Percentiles rank a stretch among this genome's conserved stretches.
phyloP scores from a whole-genome alignment of 2,113 vertebrate genomes.

The Oceanodroma tethys region DNA sequence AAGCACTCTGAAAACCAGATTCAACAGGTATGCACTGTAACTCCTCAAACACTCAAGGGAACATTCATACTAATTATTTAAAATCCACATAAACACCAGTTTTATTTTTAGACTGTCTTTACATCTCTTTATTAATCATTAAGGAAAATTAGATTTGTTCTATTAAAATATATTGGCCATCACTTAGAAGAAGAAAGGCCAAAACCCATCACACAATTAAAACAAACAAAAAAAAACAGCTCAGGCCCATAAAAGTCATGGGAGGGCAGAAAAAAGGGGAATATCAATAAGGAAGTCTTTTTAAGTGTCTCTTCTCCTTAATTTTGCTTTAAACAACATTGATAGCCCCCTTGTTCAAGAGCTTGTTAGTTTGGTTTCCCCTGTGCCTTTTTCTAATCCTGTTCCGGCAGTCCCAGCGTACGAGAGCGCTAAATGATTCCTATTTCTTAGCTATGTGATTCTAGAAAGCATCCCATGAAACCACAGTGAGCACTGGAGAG shows the following conservation, averaged over 20 bases:
- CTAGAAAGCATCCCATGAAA: not conserved
- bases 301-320: not conserved
- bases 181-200: not conserved
- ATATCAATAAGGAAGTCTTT: not conserved
- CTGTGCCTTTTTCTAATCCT: not conserved
- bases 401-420: not conserved
- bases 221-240: not conserved
- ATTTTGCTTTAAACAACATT: not conserved
- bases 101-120: not conserved
- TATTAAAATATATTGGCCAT: not conserved
- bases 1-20: not conserved
- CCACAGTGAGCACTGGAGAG: not conserved
- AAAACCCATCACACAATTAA: not conserved
- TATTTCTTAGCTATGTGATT: not conserved
- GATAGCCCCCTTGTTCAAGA: not conserved
- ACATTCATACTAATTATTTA: not conserved
- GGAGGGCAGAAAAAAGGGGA: not conserved
- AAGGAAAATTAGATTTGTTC: not conserved
- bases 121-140: not conserved
- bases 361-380: not conserved
- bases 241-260: not conserved
- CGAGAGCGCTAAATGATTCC: rapidly evolving
- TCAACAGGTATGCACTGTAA: not conserved
- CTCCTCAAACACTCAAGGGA: not conserved
- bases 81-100: not conserved